Percentiles rank a stretch among this genome's conserved stretches.
These are phyloP conservation scores for Drosophila lacertosa DNA, from an alignment of 1,140 invertebrate genomes.

Conservation along the genomic window DNA sequence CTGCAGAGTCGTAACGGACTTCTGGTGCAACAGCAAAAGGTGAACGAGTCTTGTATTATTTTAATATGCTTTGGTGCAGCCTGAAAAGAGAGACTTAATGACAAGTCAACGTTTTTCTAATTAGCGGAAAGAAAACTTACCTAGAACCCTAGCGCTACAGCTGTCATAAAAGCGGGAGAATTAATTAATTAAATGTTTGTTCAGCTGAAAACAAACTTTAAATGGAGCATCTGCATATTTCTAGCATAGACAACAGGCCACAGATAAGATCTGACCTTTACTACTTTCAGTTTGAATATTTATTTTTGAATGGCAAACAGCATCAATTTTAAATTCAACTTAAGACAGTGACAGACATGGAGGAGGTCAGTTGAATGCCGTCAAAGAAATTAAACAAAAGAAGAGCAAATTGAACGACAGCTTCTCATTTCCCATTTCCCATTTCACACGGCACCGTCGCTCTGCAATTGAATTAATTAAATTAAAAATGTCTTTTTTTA, in stretches of 20 bases:
- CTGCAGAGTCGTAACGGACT: background rate
- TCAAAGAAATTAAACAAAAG: slow-evolving; percentile 17
- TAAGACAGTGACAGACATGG: background rate
- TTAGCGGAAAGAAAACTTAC: slow-evolving; percentile 8
- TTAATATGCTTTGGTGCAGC: slow-evolving; percentile 8
- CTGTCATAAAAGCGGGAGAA: no score
- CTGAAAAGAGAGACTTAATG: background rate
- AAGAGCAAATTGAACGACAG: slow-evolving; percentile 8
- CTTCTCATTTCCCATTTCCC: no score
- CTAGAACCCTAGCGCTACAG: background rate
- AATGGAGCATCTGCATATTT: no score
- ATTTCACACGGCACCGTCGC: slow-evolving; percentile 19
- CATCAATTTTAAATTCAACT: slow-evolving; percentile 2
- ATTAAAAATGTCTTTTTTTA: slow-evolving; percentile 13
- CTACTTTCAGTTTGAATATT: background rate
- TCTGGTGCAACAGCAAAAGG: background rate
- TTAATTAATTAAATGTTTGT: no score
- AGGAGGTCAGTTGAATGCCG: slow-evolving; percentile 4
- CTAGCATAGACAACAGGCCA: no score
- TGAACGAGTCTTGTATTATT: slow-evolving; percentile 19
- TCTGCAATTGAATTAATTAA: slow-evolving; percentile 45
- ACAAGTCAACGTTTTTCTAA: slow-evolving; percentile 9
- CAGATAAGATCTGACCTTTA: background rate
- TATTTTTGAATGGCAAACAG: slow-evolving; percentile 9
- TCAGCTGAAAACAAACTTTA: background rate